Conservation (phyloP, 1,140 invertebrate species). For the Dendrolimus punctatus region DNA sequence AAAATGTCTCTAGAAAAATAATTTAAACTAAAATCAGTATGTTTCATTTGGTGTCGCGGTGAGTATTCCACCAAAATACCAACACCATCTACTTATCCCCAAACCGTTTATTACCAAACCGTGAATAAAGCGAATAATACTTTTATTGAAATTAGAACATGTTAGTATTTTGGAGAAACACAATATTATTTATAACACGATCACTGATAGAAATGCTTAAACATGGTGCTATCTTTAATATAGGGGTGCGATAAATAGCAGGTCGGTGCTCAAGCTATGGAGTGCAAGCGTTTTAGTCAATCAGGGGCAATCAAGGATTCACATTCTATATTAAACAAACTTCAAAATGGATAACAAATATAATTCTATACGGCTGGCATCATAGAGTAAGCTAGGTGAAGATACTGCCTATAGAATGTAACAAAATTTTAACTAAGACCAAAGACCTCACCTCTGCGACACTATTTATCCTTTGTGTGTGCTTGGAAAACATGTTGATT, state of each 20-base stretch:
- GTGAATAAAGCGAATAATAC: slow-evolving; percentile 29
- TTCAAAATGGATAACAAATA: slow-evolving; percentile 1
- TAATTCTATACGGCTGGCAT: background rate
- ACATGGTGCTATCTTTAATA: slow-evolving; percentile 7
- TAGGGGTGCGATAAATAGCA: slow-evolving; percentile 25
- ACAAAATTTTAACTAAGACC: slow-evolving; percentile 1
- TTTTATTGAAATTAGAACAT: slow-evolving; percentile 43
- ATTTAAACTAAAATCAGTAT: slow-evolving; percentile 25
- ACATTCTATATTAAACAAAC: slow-evolving; percentile 2
- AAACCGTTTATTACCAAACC: slow-evolving; percentile 34
- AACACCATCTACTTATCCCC: slow-evolving; percentile 58
- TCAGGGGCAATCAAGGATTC: slow-evolving; percentile 19
- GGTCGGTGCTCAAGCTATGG: slow-evolving; percentile 34
- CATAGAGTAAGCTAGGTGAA: background rate
- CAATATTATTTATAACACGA: slow-evolving; percentile 22
- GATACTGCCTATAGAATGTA: background rate
- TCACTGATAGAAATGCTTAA: slow-evolving; percentile 20
- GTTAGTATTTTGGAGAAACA: slow-evolving; percentile 70
- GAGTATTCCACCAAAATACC: slow-evolving; percentile 67
- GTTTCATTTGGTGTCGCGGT: slow-evolving; percentile 37
- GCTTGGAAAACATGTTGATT: slow-evolving; percentile 63
- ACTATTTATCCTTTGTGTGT: slow-evolving; percentile 42
- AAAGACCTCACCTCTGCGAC: slow-evolving; percentile 50
- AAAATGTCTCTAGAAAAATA: slow-evolving; percentile 1
- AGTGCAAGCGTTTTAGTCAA: slow-evolving; percentile 33